Evolutionary conservation across 53 echinoderm and acorn worm species (phyloP).

Genomic region (Mesocentrotus franciscanus): DNA sequence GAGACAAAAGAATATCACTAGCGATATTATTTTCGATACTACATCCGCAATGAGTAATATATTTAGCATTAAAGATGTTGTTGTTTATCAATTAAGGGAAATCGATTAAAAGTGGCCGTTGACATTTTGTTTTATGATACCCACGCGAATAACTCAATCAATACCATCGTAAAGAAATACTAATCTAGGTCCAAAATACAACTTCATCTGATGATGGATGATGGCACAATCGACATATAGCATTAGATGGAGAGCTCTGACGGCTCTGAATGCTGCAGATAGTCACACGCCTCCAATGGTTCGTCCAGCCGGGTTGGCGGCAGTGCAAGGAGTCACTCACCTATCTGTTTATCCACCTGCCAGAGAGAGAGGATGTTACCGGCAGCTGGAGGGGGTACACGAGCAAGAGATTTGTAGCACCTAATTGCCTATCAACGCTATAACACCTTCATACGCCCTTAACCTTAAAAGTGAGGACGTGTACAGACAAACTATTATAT

Average conservation of each 20-base stretch:
- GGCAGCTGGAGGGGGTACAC: slow-evolving; percentile 9
- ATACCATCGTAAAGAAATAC: not conserved
- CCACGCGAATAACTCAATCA: not conserved
- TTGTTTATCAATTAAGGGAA: not conserved
- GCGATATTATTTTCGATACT: no score
- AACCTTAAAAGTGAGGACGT: not conserved
- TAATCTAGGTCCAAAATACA: no score
- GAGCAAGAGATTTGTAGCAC: slow-evolving; percentile 24
- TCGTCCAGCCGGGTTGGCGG: not conserved
- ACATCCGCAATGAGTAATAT: no score
- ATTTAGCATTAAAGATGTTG: not conserved
- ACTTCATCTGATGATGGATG: no score
- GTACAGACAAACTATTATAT: not conserved
- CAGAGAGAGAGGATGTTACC: not conserved
- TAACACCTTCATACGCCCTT: not conserved
- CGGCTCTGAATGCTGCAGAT: not conserved
- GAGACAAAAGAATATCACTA: no score
- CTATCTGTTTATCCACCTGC: slow-evolving; percentile 1
- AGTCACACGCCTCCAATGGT: not conserved
- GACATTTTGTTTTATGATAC: not conserved
- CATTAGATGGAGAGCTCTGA: not conserved
- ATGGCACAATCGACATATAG: no score
- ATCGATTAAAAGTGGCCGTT: not conserved
- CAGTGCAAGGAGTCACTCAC: not conserved
- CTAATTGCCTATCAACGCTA: slow-evolving; percentile 10